Base-by-base conservation (phyloP, 1,140 invertebrate genomes). In the Lordiphosa clarofinis region DNA sequence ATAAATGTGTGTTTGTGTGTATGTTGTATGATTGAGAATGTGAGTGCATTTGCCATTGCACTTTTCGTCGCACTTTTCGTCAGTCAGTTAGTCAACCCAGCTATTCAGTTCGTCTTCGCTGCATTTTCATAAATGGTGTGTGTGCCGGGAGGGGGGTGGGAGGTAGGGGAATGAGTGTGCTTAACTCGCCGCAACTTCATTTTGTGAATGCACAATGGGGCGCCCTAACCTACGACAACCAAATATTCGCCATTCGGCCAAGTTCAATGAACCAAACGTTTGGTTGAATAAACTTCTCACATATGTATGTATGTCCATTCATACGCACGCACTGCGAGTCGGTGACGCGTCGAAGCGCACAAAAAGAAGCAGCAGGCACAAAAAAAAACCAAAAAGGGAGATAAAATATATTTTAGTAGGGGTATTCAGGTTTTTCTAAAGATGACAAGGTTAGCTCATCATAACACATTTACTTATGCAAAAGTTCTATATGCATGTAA, bases 211-310 rank as follows among this genome's bases (percentile, higher is more conserved):
- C 78, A 75, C 78, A 86, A 86, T 82, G 76, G 62, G 72, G 50
- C 47, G 40, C 62, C 64, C 78, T 84, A 84, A 84, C 78, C 78
- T 84, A 84, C 78, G 78, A 84, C 78, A 84, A 84, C 78, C 78
- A 73, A 84, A 81, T 81, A 81, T 84, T 84, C 79, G 78, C 76
- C 78, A 84, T 84, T 70, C 69, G 78, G 73, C 69, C 78, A 84
- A 84, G 78, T 84, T 84, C 78, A 84, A 84, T 84, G 78, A 84
- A 84, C 78, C 78, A 57, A 67, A 56, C 73, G 63, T 84, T 84
- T 84, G 81, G 78, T 84, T 84, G 78, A 84, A 84, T 84, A 84
- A 84, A 84, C 78, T 84, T 84, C 68, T 60, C 67, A 72, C 48
- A 55, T 37, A 67, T 56, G 39, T 49, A 33, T 38, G 15, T 28